phyloP scores from a whole-genome alignment of 2,113 vertebrate genomes.

The Megaleporinus macrocephalus region DNA sequence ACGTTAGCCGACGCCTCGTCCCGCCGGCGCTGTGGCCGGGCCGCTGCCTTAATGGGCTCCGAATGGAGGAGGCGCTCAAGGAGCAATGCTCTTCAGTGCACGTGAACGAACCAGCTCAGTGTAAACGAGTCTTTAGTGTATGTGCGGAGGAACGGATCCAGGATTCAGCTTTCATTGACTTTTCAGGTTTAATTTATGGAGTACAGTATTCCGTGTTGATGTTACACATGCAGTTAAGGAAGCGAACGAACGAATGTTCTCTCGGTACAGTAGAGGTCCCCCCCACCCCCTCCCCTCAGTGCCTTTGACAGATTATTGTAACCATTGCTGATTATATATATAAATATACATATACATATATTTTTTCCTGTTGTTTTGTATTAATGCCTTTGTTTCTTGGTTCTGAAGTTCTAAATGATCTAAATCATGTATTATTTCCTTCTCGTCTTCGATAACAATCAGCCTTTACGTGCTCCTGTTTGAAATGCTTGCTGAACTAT shows the following conservation, averaged over 20 bases:
- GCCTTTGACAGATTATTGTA: slow-evolving; percentile 43
- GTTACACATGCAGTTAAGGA: slow-evolving; percentile 20
- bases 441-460: slow-evolving; percentile 65
- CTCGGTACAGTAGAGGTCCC: not conserved
- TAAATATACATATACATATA: slow-evolving; percentile 14
- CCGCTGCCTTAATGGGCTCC: no score
- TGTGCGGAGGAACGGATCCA: not conserved
- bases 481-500: slow-evolving; percentile 55
- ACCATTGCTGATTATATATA: slow-evolving; percentile 31
- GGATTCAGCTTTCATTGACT: slow-evolving; percentile 35
- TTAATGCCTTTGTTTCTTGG: slow-evolving; percentile 65
- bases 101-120: no score
- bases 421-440: slow-evolving; percentile 64
- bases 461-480: slow-evolving; percentile 62
- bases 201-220: slow-evolving; percentile 46
- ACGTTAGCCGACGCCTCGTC: no score
- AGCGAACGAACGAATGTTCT: not conserved
- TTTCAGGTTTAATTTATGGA: slow-evolving; percentile 23
- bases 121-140: no score
- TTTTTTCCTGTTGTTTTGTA: slow-evolving; percentile 50
- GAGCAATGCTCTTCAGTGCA: no score
- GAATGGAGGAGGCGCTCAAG: not conserved
- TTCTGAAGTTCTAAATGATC: slow-evolving; percentile 57
- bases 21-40: no score
- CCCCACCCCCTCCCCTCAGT: not conserved